These are phyloP conservation scores for Rapana venosa DNA, from an alignment of 2,888 invertebrate species.

Conservation along the genomic window DNA sequence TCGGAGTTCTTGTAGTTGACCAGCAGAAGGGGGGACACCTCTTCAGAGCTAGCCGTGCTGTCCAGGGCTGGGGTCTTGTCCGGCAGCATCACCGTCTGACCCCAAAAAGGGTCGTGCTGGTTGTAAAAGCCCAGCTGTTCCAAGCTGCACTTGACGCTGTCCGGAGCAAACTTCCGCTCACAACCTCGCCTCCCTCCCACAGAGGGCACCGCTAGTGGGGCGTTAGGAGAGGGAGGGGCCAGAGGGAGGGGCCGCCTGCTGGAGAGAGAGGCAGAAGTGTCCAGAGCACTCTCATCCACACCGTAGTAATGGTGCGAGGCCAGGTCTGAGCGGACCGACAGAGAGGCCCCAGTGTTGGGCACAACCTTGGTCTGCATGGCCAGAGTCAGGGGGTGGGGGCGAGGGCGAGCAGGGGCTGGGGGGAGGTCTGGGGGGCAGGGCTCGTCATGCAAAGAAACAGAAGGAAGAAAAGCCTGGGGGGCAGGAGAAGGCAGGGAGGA, in stretches of 20 bases:
- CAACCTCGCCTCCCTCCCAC: constrained; percentile 45
- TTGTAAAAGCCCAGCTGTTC: constrained; percentile 72
- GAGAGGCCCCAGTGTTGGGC: constrained; percentile 45
- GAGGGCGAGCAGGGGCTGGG: constrained; percentile 87
- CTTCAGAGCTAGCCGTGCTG: constrained; percentile 78
- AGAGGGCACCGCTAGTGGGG: background rate
- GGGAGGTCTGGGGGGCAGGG: constrained; percentile 80
- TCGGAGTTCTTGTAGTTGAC: constrained; percentile 82
- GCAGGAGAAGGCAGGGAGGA: constrained; percentile 10
- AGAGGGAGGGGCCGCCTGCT: constrained; percentile 35
- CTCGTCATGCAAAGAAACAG: constrained; percentile 39
- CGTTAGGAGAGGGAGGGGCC: constrained; percentile 18
- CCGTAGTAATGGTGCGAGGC: constrained; percentile 44
- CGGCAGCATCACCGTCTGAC: constrained; percentile 62
- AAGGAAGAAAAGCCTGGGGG: constrained; percentile 24
- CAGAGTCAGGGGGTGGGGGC: constrained; percentile 76
- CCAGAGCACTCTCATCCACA: constrained; percentile 44
- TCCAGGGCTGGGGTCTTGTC: constrained; percentile 57
- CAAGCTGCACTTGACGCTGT: constrained; percentile 64
- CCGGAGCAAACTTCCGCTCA: constrained; percentile 59
- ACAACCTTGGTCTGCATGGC: constrained; percentile 61
- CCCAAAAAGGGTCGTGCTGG: constrained; percentile 73
- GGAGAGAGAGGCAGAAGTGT: constrained; percentile 62
- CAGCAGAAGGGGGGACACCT: constrained; percentile 75
- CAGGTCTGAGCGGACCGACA: constrained; percentile 28